Evolutionary conservation across 2,888 invertebrate species (phyloP), one percentile per base, ranked within the genome.

Genomic region (Mechanitis mazaeus): DNA sequence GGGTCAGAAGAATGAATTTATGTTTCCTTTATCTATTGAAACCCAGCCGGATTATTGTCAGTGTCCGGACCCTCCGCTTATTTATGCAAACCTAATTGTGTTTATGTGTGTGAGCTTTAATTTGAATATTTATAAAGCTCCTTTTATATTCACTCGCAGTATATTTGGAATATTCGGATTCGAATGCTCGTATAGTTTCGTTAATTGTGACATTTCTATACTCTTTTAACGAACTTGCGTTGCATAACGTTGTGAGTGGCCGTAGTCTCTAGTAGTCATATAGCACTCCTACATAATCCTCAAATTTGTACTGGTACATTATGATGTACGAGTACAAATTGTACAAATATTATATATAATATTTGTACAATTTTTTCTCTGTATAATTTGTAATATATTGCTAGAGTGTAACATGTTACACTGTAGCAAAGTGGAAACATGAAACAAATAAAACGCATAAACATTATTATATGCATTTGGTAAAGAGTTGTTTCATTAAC

Each of bases 1-100:
- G 82, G 85, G 85, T 85, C 84, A 85, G 75, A 76, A 79, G 81
- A 85, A 86, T 87, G 85, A 87, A 88, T 87, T 42, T 6, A 9
- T 42, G 4, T 42, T 66, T 60, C 60, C 66, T 62, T 66, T 66
- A 62, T 56, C 61, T 33, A 57, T 61, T 38, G 53, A 50, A 59
- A 64, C 46, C 59, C 55, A 59, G 57, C 45, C 46, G 53, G 64
- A 61, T 61, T 61, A 65, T 64, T 59, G 56, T 64, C 28, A 61
- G 55, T 60, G 54, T 35, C 45, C 56, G 50, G 38, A 54, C 50
- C 45, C 45, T 53, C 47, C 35, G 28, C 42, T 50, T 50, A 50
- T 31, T 50, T 50, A 50, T 80, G 80, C 79, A 80, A 78, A 78
- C 35, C 35, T 35, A 35, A 5, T 2, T 1, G 6, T 73, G 20